Base-by-base conservation (phyloP, 2,113 vertebrate species). In the Cololabis saira region DNA sequence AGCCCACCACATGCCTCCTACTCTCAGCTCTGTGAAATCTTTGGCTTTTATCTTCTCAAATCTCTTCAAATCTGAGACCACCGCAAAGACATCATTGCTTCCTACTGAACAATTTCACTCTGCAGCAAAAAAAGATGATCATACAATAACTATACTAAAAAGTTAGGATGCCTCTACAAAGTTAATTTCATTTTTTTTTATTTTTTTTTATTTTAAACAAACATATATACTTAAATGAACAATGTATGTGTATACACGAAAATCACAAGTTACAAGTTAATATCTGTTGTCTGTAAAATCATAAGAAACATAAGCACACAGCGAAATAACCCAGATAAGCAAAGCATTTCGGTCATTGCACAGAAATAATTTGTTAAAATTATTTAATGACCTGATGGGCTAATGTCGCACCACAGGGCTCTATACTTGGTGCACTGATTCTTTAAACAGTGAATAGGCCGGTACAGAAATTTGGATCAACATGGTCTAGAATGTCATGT, bases 1-100 rank as follows among this genome's bases (percentile, higher is more conserved):
- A 92, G 88, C 90, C 90, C 92, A 92, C 92, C 92, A 84, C 92
- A 91, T 76, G 48, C 65, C 87, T 78, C 84, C 87, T 78, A 85
- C 86, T 79, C 82, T 55, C 66, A 18, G 2, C 69, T 79, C 54
- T 74, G 47, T 77, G 18, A 80, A 43, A 67, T 48, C 54, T 61
- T 61, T 30, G 10, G 45, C 75, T 85, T 86, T 83, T 68, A 84
- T 79, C 76, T 74, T 5, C 77, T 77, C 49, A 65, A 81, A 80
- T 82, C 88, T 82, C 41, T 83, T 56, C 40, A 77, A 91, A 92
- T 92, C 92, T 81, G 77, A 88, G 88, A 92, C 91, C 89, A 90
- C 91, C 90, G 80, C 90, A 91, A 89, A 84, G 79, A 81, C 74
- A 80, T 59, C 78, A 57, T 65, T 60, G 58, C 74, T 82, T 77